These are phyloP conservation scores for Pseudanteris insignis DNA, from an alignment of 2,888 invertebrate species.

Conservation along the genomic window DNA sequence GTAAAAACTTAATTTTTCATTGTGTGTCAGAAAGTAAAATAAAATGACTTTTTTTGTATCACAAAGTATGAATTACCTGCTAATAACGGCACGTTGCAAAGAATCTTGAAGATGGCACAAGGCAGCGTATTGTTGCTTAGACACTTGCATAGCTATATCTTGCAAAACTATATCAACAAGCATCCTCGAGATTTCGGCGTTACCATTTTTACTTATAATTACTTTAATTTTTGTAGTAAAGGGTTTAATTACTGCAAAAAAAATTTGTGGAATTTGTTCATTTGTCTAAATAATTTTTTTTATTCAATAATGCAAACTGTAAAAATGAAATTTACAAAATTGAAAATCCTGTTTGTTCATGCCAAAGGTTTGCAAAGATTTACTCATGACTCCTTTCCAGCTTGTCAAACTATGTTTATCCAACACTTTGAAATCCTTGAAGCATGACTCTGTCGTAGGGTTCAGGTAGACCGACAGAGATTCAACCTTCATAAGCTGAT, in stretches of 20 bases:
- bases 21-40: too few species aligned
- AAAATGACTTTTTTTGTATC: too few species aligned
- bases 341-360: constrained; percentile 82
- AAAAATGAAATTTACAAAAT: constrained; percentile 73
- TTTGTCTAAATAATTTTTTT: too few species aligned
- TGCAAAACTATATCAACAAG: constrained; percentile 76
- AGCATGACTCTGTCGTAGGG: constrained; percentile 67
- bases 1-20: too few species aligned
- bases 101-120: constrained; percentile 70
- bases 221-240: constrained; percentile 81
- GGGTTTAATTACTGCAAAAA: constrained; percentile 76
- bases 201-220: constrained; percentile 75
- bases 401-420: constrained; percentile 70
- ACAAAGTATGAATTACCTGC: too few species aligned
- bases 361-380: constrained; percentile 79
- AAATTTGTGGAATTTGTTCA: too few species aligned
- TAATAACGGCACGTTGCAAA: constrained; percentile 68
- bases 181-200: constrained; percentile 73
- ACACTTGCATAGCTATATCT: constrained; percentile 76
- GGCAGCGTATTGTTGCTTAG: constrained; percentile 68
- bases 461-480: constrained; percentile 84
- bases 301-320: too few species aligned
- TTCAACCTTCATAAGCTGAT: constrained; percentile 80
- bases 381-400: constrained; percentile 81
- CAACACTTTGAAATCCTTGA: constrained; percentile 53